Conservation (phyloP, 2,888 invertebrate species). For the Antheraea yamamai region DNA sequence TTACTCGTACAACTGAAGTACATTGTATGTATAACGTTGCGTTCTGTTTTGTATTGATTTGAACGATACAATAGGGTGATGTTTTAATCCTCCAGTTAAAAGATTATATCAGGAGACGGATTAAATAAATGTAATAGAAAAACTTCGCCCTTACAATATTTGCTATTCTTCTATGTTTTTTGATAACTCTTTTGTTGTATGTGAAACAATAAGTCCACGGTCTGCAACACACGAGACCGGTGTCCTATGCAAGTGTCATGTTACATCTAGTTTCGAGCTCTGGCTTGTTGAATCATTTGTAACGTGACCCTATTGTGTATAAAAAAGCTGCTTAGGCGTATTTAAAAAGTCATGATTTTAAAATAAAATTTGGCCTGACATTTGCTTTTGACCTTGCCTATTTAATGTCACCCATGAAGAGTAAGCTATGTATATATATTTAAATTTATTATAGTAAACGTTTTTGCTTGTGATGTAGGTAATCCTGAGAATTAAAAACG, state of each 20-base stretch:
- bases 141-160: neutral
- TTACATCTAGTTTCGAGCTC: neutral
- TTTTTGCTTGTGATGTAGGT: neutral
- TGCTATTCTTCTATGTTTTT: neutral
- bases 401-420: no score
- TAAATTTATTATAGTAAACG: no score
- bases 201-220: conserved; percentile 2
- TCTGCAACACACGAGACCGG: neutral
- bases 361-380: neutral
- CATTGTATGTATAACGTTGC: no score
- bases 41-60: no score
- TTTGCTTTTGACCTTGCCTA: neutral
- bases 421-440: no score
- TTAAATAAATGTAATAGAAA: neutral
- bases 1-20: no score
- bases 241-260: neutral
- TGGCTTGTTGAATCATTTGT: neutral
- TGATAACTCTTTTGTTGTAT: neutral
- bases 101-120: neutral
- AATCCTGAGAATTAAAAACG: neutral
- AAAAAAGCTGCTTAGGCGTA: neutral
- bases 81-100: neutral
- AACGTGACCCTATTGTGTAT: conserved; percentile 2
- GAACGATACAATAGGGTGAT: neutral
- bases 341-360: neutral